Evolutionary conservation across 2,113 vertebrate species (phyloP), one percentile per base, ranked within the genome.

Genomic region (Scomber colias): DNA sequence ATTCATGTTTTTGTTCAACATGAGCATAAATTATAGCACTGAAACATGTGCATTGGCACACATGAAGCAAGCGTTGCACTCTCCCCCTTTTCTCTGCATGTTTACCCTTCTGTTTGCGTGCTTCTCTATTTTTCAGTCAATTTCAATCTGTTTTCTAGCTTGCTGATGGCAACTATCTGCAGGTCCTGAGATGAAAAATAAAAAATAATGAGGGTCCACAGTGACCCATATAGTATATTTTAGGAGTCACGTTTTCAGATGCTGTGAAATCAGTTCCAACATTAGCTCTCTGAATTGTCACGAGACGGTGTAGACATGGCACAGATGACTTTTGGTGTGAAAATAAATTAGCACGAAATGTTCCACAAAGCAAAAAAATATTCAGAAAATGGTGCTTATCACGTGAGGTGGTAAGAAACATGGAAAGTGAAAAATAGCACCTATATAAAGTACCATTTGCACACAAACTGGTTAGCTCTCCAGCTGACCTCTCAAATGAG

Each of bases 401-500:
- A 49, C 46, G 51, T 79, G 69, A 72, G 10, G 11, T 1, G 5
- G 24, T 49, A 65, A 53, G 44, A 71, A 63, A 74, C 5, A 70
- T 82, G 54, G 73, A 75, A 81, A 78, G 70, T 14, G 70, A 71
- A 66, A 44, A 76, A 71, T 40, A 40, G 54, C 72, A 66, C 67
- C 56, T 59, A 75, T 13, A 55, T 46, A 48, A 57, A 76, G 69
- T 48, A 67, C 19, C 31, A 49, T 81, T 79, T 81, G 63, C 72
- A 31, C 61, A 62, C 55, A 53, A 87, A 68, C 51, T 19, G 11
- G 19, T 45, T 68, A 86, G 78, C 71, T 81, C 84, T 77, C 60
- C 40, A 73, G 49, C 31, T 90, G 91, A 92, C 87, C 85, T 57
- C 72, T 66, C n/a, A 73, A 81, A 84, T 66, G 75, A 89, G 77